Evolutionary conservation across 2,113 vertebrate species (phyloP).

Genomic region (Heloderma charlesbogerti): DNA sequence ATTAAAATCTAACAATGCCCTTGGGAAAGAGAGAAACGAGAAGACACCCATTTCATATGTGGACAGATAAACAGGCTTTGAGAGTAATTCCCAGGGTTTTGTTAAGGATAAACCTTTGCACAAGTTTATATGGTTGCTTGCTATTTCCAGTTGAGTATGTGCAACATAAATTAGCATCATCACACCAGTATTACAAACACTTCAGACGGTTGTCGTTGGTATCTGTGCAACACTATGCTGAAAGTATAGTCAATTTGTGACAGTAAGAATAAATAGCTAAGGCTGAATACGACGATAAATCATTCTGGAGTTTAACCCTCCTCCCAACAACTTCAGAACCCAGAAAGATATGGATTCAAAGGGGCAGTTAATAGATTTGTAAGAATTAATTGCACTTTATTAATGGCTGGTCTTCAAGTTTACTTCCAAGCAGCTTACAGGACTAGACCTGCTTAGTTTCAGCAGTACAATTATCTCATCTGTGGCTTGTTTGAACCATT

Average conservation of each 20-base stretch:
- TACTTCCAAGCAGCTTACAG: background rate
- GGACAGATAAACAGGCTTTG: conserved; percentile 24
- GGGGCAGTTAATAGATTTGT: background rate
- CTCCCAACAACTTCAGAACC: background rate
- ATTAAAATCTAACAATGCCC: conserved; percentile 42
- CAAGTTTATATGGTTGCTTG: background rate
- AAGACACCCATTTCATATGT: conserved; percentile 31
- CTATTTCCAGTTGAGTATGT: background rate
- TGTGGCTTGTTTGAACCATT: background rate
- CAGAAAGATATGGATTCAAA: background rate
- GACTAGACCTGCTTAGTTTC: background rate
- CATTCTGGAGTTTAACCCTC: background rate
- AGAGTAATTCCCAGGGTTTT: conserved; percentile 16
- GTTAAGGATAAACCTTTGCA: conserved; percentile 11
- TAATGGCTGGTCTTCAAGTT: too few relatives aligned
- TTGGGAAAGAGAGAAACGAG: background rate
- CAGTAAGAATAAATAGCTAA: background rate
- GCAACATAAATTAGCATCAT: conserved; percentile 10
- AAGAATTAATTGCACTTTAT: background rate
- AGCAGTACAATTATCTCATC: background rate
- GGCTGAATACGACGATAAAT: background rate
- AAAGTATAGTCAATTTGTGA: background rate
- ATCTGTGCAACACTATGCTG: background rate
- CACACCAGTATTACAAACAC: background rate
- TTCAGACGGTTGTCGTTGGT: background rate